Percentiles rank a stretch among this genome's conserved stretches.
Conservation (phyloP, 2,797 vertebrate species). For the Neopelma chrysocephalum region DNA sequence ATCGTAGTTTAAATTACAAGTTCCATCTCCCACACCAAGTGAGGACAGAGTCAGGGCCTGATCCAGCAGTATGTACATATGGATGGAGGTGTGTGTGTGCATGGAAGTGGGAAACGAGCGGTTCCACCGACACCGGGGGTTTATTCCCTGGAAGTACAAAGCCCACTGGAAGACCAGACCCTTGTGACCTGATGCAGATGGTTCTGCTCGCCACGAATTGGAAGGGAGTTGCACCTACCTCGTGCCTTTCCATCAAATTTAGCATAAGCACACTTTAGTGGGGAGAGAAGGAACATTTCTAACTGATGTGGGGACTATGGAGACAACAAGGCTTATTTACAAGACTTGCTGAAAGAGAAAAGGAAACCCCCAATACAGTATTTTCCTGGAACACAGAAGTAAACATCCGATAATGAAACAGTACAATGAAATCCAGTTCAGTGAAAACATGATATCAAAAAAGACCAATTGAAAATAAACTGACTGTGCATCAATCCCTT, state of each 20-base stretch:
- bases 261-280: background rate
- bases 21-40: background rate
- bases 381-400: slow-evolving; percentile 52
- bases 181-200: background rate
- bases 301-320: background rate
- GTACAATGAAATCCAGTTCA: slow-evolving; percentile 70
- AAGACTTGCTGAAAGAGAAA: slow-evolving; percentile 45
- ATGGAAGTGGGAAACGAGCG: background rate
- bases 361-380: slow-evolving; percentile 5
- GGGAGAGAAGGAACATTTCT: background rate
- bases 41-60: background rate
- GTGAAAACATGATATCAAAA: slow-evolving; percentile 65
- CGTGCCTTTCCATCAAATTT: background rate
- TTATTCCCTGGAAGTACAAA: slow-evolving; percentile 10
- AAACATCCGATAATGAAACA: slow-evolving; percentile 61
- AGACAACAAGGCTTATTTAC: slow-evolving; percentile 63
- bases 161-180: slow-evolving; percentile 23
- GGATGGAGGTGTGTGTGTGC: background rate
- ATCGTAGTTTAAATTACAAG: background rate
- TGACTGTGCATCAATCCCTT: slow-evolving; percentile 61
- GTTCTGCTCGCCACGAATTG: background rate
- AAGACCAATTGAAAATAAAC: slow-evolving; percentile 61
- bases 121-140: background rate
- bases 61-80: background rate
- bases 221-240: slow-evolving; percentile 12